Percentiles rank a stretch among this genome's conserved stretches.
Conservation (phyloP, 2,113 vertebrate genomes). For the Protobothrops flavoviridis region DNA sequence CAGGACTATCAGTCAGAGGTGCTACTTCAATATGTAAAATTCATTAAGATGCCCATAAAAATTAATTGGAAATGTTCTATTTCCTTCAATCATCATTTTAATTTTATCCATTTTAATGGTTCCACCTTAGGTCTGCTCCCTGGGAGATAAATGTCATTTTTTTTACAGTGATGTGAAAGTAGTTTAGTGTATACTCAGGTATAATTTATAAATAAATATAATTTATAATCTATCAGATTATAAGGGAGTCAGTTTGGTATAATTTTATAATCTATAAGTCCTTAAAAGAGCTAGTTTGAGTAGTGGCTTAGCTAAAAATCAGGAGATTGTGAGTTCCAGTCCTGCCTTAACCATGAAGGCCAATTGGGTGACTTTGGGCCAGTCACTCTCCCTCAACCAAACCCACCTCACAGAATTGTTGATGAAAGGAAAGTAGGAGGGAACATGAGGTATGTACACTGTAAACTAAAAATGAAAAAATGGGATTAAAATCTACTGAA, state of each 20-base stretch:
- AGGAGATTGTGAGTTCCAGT: not conserved
- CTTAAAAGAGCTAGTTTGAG: not conserved
- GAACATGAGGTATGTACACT: not conserved
- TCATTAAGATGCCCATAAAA: not conserved
- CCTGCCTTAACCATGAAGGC: not conserved
- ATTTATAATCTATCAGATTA: not conserved
- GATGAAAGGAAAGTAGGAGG: not conserved
- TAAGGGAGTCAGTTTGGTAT: not conserved
- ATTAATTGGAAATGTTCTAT: not conserved
- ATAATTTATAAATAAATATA: not conserved
- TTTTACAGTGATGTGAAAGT: not conserved
- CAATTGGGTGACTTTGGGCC: not conserved
- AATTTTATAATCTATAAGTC: not conserved
- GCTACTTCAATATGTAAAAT: not conserved
- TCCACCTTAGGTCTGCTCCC: not conserved
- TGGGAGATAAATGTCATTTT: not conserved
- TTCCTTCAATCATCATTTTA: not conserved
- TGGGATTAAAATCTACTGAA: not conserved
- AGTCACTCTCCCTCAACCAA: not conserved
- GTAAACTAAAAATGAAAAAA: not conserved
- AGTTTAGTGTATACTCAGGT: not conserved
- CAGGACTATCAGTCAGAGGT: not conserved
- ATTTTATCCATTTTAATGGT: not conserved
- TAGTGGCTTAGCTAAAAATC: not conserved
- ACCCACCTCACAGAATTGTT: not conserved